A percentile compares a stretch with the other conserved stretches of the same genome.
Evolutionary conservation across 2,113 vertebrate species (phyloP).

Genomic region (Phaetusa simplex): DNA sequence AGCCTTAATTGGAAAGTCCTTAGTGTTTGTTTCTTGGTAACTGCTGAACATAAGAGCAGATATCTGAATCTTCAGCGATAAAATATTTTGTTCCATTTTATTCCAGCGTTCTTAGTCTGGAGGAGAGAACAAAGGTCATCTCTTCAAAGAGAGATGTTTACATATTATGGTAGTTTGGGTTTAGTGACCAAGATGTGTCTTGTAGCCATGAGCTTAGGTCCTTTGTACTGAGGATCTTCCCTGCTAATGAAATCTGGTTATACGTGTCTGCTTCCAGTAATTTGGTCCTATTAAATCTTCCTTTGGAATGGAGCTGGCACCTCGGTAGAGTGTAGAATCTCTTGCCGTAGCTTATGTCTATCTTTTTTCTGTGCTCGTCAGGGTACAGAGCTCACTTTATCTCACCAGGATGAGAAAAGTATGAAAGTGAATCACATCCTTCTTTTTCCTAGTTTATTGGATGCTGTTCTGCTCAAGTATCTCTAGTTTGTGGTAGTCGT

Average conservation of each 20-base stretch:
- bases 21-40: background rate
- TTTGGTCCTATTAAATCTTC: background rate
- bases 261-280: background rate
- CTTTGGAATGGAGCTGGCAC: background rate
- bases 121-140: background rate
- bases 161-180: accelerated
- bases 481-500: background rate
- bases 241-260: background rate
- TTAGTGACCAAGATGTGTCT: background rate
- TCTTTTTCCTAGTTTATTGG: background rate
- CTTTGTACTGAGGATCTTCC: background rate
- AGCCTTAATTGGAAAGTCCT: background rate
- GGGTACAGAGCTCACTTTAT: background rate
- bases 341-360: background rate
- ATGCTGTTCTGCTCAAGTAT: background rate
- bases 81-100: background rate
- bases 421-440: background rate
- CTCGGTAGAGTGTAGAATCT: background rate
- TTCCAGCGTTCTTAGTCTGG: background rate
- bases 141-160: background rate
- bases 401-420: background rate
- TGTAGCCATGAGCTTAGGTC: background rate
- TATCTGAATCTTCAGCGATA: background rate
- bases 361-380: background rate
- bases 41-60: background rate